Base-by-base conservation (phyloP, 2,113 vertebrate genomes). In the Aplodontia rufa region DNA sequence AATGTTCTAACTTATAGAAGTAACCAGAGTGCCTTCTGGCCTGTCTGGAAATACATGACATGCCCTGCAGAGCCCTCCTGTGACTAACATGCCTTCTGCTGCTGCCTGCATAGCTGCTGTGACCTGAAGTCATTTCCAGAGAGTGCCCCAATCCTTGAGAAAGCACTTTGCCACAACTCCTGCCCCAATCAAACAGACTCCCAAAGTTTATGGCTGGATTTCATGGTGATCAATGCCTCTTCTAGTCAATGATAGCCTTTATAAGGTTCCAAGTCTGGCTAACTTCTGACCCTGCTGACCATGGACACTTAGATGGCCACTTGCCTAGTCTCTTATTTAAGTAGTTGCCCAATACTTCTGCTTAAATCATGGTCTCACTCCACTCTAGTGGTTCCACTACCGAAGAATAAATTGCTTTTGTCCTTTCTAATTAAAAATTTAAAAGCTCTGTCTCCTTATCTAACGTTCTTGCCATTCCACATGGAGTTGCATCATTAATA, bases 371-470 rank as follows among this genome's bases (percentile, higher is more conserved):
- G 94, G 69, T 76, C 51, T 87, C n/a, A 71, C 96, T 91, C 75
- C 40, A 87, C 76, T 92, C 37, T 42, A 35, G 47, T 42, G 8
- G 66, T 69, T 91, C 49, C 53, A 74, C 78, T 87, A 75, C 68
- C 53, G n/a, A 93, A 90, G 68, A 87, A 97, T 37, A 93, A 96
- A 95, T 87, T 91, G 45, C 51, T 35, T 87, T 95, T 92, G 42
- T 85, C 47, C 37, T 68, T 91, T 85, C 35, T 69, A 90, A 95
- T 90, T 91, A 75, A 96, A 92, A 95, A 32, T 93, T 64, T 93
- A 53, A 96, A 96, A 95, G 49, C 55, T 82, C 79, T 79, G 28
- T 83, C 90, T 95, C 69, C 62, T 93, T 95, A 79, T 94, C 55
- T 95, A 75, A 89, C 80, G 62, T 62, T 92, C 75, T 55, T 95